A percentile compares a stretch with the other conserved stretches of the same genome.
Conservation (phyloP, 1,140 invertebrate species). For the Andrena cerasifolii region DNA sequence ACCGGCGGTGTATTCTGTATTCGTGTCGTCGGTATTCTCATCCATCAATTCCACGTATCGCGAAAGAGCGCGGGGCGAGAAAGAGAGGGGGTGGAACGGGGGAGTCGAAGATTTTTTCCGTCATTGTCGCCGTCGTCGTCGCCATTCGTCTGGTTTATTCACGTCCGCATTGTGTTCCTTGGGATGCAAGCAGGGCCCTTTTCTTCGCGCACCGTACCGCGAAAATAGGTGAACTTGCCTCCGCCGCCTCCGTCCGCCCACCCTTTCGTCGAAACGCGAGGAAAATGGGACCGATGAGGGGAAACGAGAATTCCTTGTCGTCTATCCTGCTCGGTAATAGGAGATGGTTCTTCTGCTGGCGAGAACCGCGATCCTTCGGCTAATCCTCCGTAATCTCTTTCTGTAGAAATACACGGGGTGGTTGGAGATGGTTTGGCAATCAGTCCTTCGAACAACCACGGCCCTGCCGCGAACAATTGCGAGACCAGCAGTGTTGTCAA, state of each 20-base stretch:
- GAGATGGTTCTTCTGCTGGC: neutral
- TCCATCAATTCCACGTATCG: conserved; percentile 64
- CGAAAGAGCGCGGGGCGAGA: conserved; percentile 10
- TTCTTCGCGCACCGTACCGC: conserved; percentile 24
- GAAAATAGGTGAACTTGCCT: conserved; percentile 51
- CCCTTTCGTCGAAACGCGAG: neutral
- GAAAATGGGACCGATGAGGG: conserved; percentile 26
- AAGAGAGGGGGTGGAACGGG: neutral
- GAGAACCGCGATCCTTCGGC: neutral
- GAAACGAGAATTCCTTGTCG: neutral
- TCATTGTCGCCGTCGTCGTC: conserved; percentile 44
- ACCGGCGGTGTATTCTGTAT: conserved; percentile 57
- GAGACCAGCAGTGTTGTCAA: too few species aligned
- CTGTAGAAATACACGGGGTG: too few species aligned
- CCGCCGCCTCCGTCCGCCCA: neutral
- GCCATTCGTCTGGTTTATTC: conserved; percentile 53
- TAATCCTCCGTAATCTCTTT: neutral
- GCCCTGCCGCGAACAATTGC: too few species aligned
- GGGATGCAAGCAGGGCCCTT: conserved; percentile 36
- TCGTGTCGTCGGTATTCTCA: conserved; percentile 59
- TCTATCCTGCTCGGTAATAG: conserved; percentile 1
- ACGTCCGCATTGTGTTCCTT: conserved; percentile 33
- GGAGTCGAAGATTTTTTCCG: conserved; percentile 43
- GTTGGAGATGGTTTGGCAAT: too few species aligned
- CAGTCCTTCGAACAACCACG: too few species aligned